Percentiles rank a stretch among this genome's conserved stretches.
These are phyloP conservation scores for Stenotaenia linearis DNA, from an alignment of 2,888 invertebrate genomes.

Conservation along the genomic window DNA sequence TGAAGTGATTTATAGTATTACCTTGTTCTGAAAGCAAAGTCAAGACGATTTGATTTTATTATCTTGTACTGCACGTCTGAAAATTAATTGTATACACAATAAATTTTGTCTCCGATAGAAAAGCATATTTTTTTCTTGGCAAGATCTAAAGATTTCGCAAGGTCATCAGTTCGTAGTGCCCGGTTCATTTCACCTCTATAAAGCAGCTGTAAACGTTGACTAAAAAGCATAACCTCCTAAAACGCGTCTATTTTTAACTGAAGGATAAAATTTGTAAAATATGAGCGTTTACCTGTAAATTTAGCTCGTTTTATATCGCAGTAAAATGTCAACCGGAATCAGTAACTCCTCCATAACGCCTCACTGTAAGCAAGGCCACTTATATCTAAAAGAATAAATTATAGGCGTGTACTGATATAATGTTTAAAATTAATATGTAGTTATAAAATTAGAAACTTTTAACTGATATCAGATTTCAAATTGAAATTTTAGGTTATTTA, in stretches of 20 bases:
- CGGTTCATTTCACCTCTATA: neutral
- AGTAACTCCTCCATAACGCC: conserved; percentile 21
- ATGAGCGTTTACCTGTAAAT: neutral
- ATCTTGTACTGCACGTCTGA: too few relatives aligned
- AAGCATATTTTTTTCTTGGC: neutral
- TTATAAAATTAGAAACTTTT: too few relatives aligned
- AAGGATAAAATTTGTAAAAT: neutral
- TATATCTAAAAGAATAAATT: neutral
- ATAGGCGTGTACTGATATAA: neutral
- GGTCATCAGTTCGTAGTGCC: conserved; percentile 10
- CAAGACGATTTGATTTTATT: too few relatives aligned
- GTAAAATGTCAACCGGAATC: conserved; percentile 7
- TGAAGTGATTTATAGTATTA: too few relatives aligned
- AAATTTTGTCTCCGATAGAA: neutral
- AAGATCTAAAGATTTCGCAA: neutral
- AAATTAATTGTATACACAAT: neutral
- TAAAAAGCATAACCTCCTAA: neutral
- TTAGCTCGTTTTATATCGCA: neutral
- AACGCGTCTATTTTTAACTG: neutral
- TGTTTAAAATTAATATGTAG: too few relatives aligned
- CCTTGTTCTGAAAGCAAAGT: too few relatives aligned
- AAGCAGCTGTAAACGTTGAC: neutral
- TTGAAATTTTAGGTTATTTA: too few relatives aligned
- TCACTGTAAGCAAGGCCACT: neutral
- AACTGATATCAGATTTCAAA: too few relatives aligned